These are phyloP conservation scores for Cephus sareptanus DNA, from an alignment of 2,888 invertebrate genomes.

Conservation along the genomic window DNA sequence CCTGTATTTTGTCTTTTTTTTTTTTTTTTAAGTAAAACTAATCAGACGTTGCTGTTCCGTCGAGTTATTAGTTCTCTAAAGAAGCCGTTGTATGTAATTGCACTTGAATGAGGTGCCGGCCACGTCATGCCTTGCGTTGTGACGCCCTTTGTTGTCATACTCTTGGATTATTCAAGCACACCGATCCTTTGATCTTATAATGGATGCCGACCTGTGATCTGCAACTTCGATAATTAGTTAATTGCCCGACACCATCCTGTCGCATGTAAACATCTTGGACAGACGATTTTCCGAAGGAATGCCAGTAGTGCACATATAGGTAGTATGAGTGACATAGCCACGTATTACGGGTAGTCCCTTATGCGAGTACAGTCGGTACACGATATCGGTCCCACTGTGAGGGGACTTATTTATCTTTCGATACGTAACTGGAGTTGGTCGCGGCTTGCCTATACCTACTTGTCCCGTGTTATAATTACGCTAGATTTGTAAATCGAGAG, in stretches of 20 bases:
- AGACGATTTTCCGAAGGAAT: not conserved
- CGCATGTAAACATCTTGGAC: not conserved
- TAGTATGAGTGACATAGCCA: not conserved
- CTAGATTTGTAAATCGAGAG: not conserved
- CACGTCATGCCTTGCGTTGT: not conserved
- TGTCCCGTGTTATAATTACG: no score
- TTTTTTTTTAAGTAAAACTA: not conserved
- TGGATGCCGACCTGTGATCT: slow-evolving; percentile 29
- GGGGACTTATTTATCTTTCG: no score
- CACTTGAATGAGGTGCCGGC: not conserved
- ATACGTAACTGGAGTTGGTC: no score
- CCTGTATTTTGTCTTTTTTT: no score
- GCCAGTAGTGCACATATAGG: not conserved
- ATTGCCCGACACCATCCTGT: slow-evolving; percentile 15
- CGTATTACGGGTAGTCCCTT: not conserved
- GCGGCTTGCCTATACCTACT: no score
- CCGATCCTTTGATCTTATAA: slow-evolving; percentile 35
- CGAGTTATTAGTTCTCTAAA: not conserved
- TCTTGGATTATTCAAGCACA: slow-evolving; percentile 5
- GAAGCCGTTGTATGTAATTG: not conserved
- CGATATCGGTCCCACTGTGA: no score
- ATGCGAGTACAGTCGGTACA: not conserved
- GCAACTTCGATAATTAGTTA: slow-evolving; percentile 27
- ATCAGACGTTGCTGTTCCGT: not conserved
- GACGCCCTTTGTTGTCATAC: not conserved